phyloP scores from a whole-genome alignment of 2,888 invertebrate species.

The Polietes domitor region DNA sequence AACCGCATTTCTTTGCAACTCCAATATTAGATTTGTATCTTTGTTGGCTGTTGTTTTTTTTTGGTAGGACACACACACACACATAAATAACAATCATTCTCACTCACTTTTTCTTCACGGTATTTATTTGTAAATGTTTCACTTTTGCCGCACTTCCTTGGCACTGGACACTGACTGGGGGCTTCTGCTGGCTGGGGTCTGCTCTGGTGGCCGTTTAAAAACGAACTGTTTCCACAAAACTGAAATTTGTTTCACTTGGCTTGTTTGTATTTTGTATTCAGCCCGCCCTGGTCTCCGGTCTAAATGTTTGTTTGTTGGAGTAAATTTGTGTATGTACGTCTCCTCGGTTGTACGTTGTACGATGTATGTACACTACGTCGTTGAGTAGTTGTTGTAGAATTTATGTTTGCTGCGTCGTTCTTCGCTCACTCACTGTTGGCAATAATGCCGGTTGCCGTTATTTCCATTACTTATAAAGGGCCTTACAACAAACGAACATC shows the following conservation, averaged over 20 bases:
- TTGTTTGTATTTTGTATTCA: constrained; percentile 21
- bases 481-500: background rate
- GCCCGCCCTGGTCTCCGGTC: too few species aligned
- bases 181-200: too few species aligned
- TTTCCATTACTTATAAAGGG: constrained; percentile 52
- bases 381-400: constrained; percentile 12
- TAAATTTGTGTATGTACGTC: constrained; percentile 1
- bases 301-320: constrained; percentile 25
- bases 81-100: background rate
- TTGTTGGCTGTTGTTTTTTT: background rate
- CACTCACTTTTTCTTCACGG: constrained; percentile 59
- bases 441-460: constrained; percentile 60
- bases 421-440: constrained; percentile 40
- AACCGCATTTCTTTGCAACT: background rate
- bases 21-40: constrained; percentile 34
- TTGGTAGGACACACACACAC: background rate
- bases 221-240: constrained; percentile 54
- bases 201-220: constrained; percentile 55
- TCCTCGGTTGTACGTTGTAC: constrained; percentile 44
- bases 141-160: background rate
- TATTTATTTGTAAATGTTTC: constrained; percentile 21
- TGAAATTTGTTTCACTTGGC: constrained; percentile 44
- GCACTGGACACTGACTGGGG: background rate
- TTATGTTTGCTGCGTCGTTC: constrained; percentile 15
- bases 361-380: too few species aligned